A percentile compares a stretch with the other conserved stretches of the same genome.
phyloP scores from a whole-genome alignment of 2,113 vertebrate genomes.

The Chlamydotis undulata region DNA sequence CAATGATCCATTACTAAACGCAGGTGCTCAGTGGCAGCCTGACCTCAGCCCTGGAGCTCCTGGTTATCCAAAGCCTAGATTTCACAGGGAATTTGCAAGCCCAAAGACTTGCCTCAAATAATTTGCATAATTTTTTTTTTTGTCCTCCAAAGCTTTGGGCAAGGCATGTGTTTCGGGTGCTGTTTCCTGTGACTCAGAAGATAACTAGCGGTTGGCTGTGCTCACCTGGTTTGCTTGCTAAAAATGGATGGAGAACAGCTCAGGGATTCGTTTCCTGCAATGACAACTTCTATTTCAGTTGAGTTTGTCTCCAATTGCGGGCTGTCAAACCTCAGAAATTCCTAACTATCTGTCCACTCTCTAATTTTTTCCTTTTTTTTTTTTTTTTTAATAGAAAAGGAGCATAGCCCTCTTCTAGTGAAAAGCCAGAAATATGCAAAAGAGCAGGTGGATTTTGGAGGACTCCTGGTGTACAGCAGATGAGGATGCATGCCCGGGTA shows the following conservation, averaged over 20 bases:
- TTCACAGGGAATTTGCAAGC: neutral
- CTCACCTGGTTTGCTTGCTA: constrained; percentile 35
- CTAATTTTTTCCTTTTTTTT: neutral
- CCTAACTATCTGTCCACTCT: neutral
- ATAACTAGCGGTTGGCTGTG: constrained; percentile 19
- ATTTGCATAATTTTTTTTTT: neutral
- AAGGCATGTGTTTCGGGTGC: neutral
- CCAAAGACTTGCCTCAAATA: neutral
- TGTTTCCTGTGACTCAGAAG: constrained; percentile 41
- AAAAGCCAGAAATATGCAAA: neutral
- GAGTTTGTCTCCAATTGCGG: neutral
- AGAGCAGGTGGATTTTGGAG: neutral
- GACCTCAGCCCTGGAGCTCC: neutral
- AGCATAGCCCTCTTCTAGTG: neutral
- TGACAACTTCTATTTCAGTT: neutral
- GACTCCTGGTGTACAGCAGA: neutral
- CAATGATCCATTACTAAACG: neutral
- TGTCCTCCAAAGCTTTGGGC: neutral
- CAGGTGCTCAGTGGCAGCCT: neutral
- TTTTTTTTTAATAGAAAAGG: neutral
- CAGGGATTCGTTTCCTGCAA: neutral
- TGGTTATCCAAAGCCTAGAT: neutral
- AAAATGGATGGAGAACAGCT: neutral
- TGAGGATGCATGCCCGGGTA: neutral
- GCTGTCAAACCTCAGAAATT: constrained; percentile 28